These are phyloP conservation scores for Eristalis intricaria DNA, from an alignment of 2,888 invertebrate genomes.

Conservation along the genomic window DNA sequence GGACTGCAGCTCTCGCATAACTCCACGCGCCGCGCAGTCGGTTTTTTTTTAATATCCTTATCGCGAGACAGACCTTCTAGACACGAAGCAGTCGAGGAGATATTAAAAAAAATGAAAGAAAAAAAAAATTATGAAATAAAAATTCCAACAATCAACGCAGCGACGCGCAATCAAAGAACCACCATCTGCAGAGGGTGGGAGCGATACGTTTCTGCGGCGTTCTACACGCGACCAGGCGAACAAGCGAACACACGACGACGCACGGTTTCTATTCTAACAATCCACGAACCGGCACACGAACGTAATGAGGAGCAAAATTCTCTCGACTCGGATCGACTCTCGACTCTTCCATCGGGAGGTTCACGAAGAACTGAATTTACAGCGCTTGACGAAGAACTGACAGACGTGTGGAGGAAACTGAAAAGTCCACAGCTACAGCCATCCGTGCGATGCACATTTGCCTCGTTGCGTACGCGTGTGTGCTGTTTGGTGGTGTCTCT, in stretches of 20 bases:
- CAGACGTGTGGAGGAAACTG: conserved; percentile 41
- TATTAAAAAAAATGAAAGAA: neutral
- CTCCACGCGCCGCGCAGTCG: conserved; percentile 58
- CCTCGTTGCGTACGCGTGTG: conserved; percentile 41
- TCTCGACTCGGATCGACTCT: neutral
- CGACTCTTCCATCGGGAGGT: conserved; percentile 63
- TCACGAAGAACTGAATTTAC: conserved; percentile 69
- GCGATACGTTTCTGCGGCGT: neutral
- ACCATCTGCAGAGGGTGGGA: conserved; percentile 39
- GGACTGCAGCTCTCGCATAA: conserved; percentile 60
- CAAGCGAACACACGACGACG: conserved; percentile 10
- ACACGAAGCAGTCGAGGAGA: conserved; percentile 36
- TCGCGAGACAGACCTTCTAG: conserved; percentile 67
- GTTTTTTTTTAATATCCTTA: conserved; percentile 62
- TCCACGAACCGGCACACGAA: neutral
- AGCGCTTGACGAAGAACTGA: conserved; percentile 63
- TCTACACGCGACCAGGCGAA: conserved; percentile 4
- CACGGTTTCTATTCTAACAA: conserved; percentile 29
- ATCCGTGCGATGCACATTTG: conserved; percentile 45
- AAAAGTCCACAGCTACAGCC: no score
- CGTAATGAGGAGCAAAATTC: conserved; percentile 6
- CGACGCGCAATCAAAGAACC: conserved; percentile 48
- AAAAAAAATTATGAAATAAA: conserved; percentile 63
- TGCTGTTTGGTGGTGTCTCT: conserved; percentile 35
- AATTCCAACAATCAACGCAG: conserved; percentile 65